Evolutionary conservation across 1,140 invertebrate genomes (phyloP), one percentile per base, ranked within the genome.

Genomic region (Drosophila lacertosa): DNA sequence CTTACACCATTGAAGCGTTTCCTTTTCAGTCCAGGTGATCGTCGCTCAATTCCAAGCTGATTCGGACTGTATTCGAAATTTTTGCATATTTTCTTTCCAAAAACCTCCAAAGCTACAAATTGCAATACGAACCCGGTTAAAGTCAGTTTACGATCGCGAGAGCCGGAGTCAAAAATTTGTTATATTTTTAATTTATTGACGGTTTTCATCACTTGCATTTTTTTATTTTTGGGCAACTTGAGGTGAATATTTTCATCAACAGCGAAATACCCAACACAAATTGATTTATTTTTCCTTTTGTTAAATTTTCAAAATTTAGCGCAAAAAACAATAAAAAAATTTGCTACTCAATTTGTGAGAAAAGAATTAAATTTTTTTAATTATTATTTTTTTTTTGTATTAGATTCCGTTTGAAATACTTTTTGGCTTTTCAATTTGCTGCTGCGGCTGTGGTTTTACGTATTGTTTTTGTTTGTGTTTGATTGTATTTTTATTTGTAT

Each of bases 241-340:
- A 29, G 26, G 42, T 67, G 80, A 84, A 83, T 83, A n/a, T 84
- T 51, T 51, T n/a, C 77, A 74, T 84, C 73, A 65, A 29, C 59
- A 62, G 66, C 48, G 72, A 79, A 74, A 76, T 67, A 60, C 57
- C 59, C 70, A 86, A 74, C 77, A 86, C 82, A 77, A 80, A 74
- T 70, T 13, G 70, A 70, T 69, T 33, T 47, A 29, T 33, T 50
- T 50, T 24, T 54, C 11, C 3, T 53, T 54, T 37, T 50, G 45
- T 51, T 7, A 26, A 69, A 69, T 55, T 50, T 45, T 51, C 6
- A 37, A 69, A 64, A 55, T 69, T 55, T 48, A 20, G 68, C 47
- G 67, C 63, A 57, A 77, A 57, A 77, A 86, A 84, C 77, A 86
- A 86, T 67, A 86, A 86, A 86, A 84, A 86, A 86, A 86, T 42